Conservation (phyloP, 2,797 vertebrate genomes). For the Gadopsis bispinosus region DNA sequence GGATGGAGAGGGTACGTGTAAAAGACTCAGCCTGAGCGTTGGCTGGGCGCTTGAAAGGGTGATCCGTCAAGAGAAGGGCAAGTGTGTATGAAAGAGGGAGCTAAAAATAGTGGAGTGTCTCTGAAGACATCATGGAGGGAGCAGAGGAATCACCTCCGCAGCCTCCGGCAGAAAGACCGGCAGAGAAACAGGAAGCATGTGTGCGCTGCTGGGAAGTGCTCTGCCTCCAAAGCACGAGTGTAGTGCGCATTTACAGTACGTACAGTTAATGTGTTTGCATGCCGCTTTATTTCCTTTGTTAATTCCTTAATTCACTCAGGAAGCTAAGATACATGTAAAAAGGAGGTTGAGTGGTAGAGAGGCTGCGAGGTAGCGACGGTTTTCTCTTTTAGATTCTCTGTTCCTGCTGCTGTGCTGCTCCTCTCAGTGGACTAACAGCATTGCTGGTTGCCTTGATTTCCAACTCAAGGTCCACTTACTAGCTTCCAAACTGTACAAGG, state of each 20-base stretch:
- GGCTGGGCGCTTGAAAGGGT: constrained; percentile 33
- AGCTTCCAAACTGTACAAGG: no score
- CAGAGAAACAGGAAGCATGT: constrained; percentile 15
- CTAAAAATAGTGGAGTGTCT: constrained; percentile 74
- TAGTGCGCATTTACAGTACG: constrained; percentile 25
- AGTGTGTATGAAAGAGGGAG: constrained; percentile 38
- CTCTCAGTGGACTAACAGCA: not conserved
- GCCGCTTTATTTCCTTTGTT: constrained; percentile 12
- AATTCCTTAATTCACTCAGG: constrained; percentile 23
- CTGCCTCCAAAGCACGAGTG: not conserved
- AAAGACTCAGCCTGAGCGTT: constrained; percentile 8
- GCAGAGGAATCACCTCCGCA: constrained; percentile 71
- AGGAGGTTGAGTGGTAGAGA: not conserved
- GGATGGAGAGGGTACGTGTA: constrained; percentile 13
- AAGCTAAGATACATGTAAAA: not conserved
- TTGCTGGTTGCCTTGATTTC: not conserved
- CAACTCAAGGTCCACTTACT: not conserved
- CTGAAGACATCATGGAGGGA: constrained; percentile 57
- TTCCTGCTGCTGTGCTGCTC: not conserved
- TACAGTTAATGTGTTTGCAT: not conserved
- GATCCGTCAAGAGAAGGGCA: constrained; percentile 40
- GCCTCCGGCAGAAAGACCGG: constrained; percentile 47
- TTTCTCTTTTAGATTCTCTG: not conserved
- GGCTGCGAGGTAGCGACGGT: not conserved
- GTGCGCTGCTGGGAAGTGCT: constrained; percentile 16